These are phyloP conservation scores for Chrysocyon brachyurus DNA, from an alignment of 2,797 vertebrate species.

Conservation along the genomic window DNA sequence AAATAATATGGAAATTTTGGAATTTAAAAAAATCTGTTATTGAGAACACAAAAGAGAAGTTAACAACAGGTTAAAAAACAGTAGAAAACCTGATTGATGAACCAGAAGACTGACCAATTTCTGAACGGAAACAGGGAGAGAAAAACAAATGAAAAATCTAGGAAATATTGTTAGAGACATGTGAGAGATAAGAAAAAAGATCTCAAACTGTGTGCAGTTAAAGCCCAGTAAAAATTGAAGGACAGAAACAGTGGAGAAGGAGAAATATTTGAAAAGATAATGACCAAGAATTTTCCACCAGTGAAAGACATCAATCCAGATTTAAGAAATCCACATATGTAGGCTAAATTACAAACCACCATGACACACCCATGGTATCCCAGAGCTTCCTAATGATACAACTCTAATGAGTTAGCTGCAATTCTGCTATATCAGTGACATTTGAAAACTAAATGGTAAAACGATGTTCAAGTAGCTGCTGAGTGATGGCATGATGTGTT, in stretches of 20 bases:
- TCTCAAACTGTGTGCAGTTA: not conserved
- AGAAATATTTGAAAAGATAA: not conserved
- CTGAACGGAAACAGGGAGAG: not conserved
- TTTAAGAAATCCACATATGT: not conserved
- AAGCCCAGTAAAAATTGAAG: not conserved
- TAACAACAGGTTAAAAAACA: not conserved
- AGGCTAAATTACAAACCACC: not conserved
- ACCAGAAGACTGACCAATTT: not conserved
- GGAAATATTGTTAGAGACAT: not conserved
- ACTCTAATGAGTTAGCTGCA: not conserved
- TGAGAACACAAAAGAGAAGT: not conserved
- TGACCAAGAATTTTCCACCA: not conserved
- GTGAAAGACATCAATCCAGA: not conserved
- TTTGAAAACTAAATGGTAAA: conserved; percentile 22
- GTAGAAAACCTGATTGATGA: not conserved
- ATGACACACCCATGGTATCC: not conserved
- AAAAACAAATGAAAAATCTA: not conserved
- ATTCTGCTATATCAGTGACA: not conserved
- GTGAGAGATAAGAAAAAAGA: not conserved
- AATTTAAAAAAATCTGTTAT: not conserved
- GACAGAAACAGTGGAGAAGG: not conserved
- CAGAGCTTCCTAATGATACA: not conserved
- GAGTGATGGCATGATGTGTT: not conserved
- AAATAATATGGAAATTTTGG: not conserved
- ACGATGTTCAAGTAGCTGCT: not conserved